A percentile compares a stretch with the other conserved stretches of the same genome.
Conservation (phyloP, 2,113 vertebrate species). For the Erinaceus europaeus region DNA sequence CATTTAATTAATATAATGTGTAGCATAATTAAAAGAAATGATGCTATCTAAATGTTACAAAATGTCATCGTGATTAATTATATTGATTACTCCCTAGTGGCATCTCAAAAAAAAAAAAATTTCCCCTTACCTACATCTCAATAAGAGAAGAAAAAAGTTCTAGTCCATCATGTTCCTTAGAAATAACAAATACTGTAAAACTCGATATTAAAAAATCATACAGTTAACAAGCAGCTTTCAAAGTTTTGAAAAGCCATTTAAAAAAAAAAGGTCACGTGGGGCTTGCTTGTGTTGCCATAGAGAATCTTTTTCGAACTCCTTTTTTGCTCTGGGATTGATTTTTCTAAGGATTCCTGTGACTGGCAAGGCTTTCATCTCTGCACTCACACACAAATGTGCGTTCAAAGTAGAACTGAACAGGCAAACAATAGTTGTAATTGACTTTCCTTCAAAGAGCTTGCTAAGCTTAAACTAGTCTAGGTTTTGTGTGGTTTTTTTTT, state of each 20-base stretch:
- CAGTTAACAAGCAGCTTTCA: constrained; percentile 59
- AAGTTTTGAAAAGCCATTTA: constrained; percentile 45
- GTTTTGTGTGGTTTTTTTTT: too few species aligned
- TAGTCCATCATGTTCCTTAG: not conserved
- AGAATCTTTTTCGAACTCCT: constrained; percentile 9
- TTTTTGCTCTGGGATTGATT: constrained; percentile 52
- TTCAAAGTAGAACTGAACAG: constrained; percentile 40
- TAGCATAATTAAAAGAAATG: constrained; percentile 37
- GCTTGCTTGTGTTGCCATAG: not conserved
- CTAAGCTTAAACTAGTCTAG: constrained; percentile 26
- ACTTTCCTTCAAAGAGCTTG: constrained; percentile 50
- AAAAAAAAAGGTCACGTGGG: constrained; percentile 32
- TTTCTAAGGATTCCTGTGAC: constrained; percentile 43
- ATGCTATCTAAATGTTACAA: constrained; percentile 21
- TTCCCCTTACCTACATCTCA: constrained; percentile 4
- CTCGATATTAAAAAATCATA: constrained; percentile 9
- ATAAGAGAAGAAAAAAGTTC: constrained; percentile 26
- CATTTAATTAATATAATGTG: constrained; percentile 16
- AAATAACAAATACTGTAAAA: constrained; percentile 53
- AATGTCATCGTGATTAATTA: constrained; percentile 49
- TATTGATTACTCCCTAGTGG: constrained; percentile 33
- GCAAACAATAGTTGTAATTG: constrained; percentile 61
- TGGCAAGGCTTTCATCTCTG: constrained; percentile 58
- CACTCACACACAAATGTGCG: constrained; percentile 10
- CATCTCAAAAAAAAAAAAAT: not conserved